phyloP scores from a whole-genome alignment of 2,797 vertebrate species.

The Lacerta agilis region DNA sequence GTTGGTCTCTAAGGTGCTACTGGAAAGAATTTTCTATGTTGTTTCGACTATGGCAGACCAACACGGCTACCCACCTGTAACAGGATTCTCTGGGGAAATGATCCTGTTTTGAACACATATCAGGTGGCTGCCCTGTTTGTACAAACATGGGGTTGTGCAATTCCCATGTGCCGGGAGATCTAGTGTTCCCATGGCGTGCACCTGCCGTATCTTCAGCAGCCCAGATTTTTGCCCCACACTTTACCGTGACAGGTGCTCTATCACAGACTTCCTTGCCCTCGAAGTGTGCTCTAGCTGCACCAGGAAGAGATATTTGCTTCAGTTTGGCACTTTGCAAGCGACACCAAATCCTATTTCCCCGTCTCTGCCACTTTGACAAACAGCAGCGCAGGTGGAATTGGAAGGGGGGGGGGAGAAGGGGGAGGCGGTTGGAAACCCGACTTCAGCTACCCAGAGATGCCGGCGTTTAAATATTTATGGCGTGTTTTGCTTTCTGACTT shows the following conservation, averaged over 20 bases:
- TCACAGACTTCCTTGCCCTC: background rate
- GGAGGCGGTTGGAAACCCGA: background rate
- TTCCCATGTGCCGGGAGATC: background rate
- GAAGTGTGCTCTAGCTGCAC: slow-evolving; percentile 18
- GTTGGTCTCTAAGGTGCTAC: too few relatives aligned
- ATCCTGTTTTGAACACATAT: too few relatives aligned
- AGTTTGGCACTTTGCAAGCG: slow-evolving; percentile 58
- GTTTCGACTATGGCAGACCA: too few relatives aligned
- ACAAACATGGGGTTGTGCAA: too few relatives aligned
- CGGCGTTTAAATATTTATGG: slow-evolving; percentile 76
- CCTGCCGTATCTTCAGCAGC: background rate
- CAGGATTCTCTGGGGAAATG: too few relatives aligned
- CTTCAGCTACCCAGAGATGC: slow-evolving; percentile 47
- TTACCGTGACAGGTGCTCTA: background rate
- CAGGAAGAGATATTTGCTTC: slow-evolving; percentile 60
- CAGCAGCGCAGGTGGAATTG: slow-evolving; percentile 43
- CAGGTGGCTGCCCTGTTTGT: too few relatives aligned
- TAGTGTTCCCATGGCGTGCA: too few relatives aligned
- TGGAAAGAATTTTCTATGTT: too few relatives aligned
- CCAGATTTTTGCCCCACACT: background rate
- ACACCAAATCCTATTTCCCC: slow-evolving; percentile 64
- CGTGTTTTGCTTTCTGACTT: slow-evolving; percentile 73
- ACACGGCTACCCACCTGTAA: too few relatives aligned
- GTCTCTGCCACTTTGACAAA: slow-evolving; percentile 69
- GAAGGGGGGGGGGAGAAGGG: background rate